Percentiles rank a stretch among this genome's conserved stretches.
These are phyloP conservation scores for Armadillidium nasatum DNA, from an alignment of 1,140 invertebrate species.

Conservation along the genomic window DNA sequence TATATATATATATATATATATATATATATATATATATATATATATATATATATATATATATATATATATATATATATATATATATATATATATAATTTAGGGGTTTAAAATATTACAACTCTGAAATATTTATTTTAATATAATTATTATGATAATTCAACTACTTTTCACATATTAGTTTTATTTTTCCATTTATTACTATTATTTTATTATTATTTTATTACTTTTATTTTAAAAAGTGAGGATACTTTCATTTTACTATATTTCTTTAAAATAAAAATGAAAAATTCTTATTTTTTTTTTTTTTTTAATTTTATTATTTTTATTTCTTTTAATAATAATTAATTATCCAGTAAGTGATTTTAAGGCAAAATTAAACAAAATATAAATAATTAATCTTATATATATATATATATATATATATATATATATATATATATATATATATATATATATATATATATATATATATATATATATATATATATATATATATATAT, in stretches of 20 bases:
- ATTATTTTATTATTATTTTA: constrained; percentile 14
- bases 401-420: constrained; percentile 3
- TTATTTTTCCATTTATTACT: not conserved
- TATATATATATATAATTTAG: constrained; percentile 4
- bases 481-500: constrained; percentile 14
- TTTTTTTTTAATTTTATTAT: not conserved
- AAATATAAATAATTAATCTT: not conserved
- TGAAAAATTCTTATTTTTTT: not conserved
- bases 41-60: constrained; percentile 17
- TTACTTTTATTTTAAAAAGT: not conserved
- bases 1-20: constrained; percentile 24
- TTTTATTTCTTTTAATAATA: not conserved
- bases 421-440: constrained; percentile 12
- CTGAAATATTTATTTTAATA: not conserved
- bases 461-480: not conserved
- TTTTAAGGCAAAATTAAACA: not conserved
- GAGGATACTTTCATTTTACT: not conserved
- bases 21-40: constrained; percentile 17
- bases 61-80: constrained; percentile 15
- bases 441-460: constrained; percentile 9
- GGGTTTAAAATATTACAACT: not conserved
- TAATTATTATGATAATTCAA: not conserved
- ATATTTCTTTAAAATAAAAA: not conserved
- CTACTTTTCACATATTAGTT: not conserved
- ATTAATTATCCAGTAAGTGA: not conserved